Conservation (phyloP, 2,113 vertebrate species). For the Eira barbara region DNA sequence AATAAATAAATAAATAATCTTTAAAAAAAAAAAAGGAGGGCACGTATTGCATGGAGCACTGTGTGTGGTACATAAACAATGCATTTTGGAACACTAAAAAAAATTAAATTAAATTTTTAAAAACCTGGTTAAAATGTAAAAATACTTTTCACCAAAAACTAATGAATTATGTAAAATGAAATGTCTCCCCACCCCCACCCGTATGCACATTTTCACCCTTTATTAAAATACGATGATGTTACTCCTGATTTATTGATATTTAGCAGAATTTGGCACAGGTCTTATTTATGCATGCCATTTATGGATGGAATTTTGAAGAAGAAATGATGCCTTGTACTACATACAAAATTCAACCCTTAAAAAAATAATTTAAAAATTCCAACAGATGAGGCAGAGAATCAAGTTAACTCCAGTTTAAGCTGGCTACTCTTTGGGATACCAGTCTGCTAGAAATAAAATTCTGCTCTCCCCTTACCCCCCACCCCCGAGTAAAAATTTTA, state of each 20-base stretch:
- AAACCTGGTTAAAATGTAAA: background rate
- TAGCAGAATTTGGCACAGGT: background rate
- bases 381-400: background rate
- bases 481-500: background rate
- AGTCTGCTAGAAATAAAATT: background rate
- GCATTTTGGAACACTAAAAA: no score
- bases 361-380: background rate
- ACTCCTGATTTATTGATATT: background rate
- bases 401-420: background rate
- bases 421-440: background rate
- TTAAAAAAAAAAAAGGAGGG: no score
- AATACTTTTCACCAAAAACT: background rate
- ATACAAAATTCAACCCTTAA: background rate
- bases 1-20: no score
- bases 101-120: no score
- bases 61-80: no score
- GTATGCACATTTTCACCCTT: background rate
- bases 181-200: background rate
- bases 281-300: background rate
- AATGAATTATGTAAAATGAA: background rate
- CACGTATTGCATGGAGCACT: no score
- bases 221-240: background rate
- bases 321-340: background rate
- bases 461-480: background rate
- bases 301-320: background rate